phyloP scores from a whole-genome alignment of 2,797 vertebrate species.

The Coreius guichenoti region DNA sequence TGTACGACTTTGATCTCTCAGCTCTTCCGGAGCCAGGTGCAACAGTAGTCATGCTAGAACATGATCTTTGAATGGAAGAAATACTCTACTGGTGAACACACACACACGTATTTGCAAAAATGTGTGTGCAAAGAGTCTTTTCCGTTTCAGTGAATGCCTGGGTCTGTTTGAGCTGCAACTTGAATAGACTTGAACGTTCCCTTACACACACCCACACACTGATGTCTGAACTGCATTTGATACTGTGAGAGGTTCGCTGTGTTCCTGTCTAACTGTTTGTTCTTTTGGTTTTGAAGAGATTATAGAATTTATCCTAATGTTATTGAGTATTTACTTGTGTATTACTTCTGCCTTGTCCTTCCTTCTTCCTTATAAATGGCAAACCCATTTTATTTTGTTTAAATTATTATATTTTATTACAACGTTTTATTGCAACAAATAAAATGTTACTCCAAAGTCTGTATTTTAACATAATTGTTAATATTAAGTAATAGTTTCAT shows the following conservation, averaged over 20 bases:
- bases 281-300: background rate
- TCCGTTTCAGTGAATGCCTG: background rate
- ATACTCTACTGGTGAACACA: background rate
- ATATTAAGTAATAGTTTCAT: background rate
- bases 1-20: constrained; percentile 41
- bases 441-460: background rate
- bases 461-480: background rate
- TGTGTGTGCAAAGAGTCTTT: constrained; percentile 4
- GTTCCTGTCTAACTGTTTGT: constrained; percentile 12
- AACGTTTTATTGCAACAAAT: background rate
- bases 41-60: constrained; percentile 48
- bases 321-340: background rate
- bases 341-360: background rate
- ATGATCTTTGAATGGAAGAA: constrained; percentile 27
- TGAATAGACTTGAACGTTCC: constrained; percentile 36
- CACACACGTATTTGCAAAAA: background rate
- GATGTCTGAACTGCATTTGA: constrained; percentile 12
- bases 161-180: constrained; percentile 24
- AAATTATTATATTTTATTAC: background rate
- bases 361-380: background rate
- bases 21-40: constrained; percentile 28
- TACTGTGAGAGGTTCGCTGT: background rate
- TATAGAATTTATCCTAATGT: background rate
- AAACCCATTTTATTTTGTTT: background rate
- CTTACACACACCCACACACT: background rate